phyloP scores from a whole-genome alignment of 2,888 invertebrate genomes.

The Neocrepidodera transversa region DNA sequence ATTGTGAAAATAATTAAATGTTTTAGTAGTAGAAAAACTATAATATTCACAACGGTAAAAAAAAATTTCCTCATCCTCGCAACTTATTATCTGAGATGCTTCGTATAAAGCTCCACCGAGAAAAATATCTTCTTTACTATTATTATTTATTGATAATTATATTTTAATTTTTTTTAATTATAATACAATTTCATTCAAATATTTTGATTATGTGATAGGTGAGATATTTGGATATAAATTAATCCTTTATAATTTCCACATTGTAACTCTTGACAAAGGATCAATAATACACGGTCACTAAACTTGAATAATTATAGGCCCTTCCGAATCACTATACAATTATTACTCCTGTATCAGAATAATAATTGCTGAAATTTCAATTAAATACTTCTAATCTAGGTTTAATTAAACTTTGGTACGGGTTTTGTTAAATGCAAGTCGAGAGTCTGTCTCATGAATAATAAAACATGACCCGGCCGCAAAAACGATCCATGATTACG shows the following conservation, averaged over 20 bases:
- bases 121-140: too few species aligned
- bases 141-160: too few species aligned
- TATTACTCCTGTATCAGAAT: constrained; percentile 41
- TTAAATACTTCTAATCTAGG: constrained; percentile 41
- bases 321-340: constrained; percentile 32
- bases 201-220: too few species aligned
- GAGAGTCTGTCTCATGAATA: constrained; percentile 32
- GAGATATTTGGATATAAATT: too few species aligned
- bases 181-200: too few species aligned
- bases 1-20: too few species aligned
- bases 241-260: constrained; percentile 12
- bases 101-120: too few species aligned
- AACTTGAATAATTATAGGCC: constrained; percentile 32
- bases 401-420: constrained; percentile 40
- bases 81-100: too few species aligned
- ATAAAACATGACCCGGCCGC: constrained; percentile 25
- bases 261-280: constrained; percentile 16
- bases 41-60: too few species aligned
- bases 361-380: constrained; percentile 40
- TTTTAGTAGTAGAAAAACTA: too few species aligned
- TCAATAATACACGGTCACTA: constrained; percentile 25
- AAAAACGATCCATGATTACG: constrained; percentile 37
- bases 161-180: too few species aligned
- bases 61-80: too few species aligned
- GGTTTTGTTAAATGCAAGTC: constrained; percentile 34